Conservation (phyloP, 2,113 vertebrate species). For the Varanus salvator region DNA sequence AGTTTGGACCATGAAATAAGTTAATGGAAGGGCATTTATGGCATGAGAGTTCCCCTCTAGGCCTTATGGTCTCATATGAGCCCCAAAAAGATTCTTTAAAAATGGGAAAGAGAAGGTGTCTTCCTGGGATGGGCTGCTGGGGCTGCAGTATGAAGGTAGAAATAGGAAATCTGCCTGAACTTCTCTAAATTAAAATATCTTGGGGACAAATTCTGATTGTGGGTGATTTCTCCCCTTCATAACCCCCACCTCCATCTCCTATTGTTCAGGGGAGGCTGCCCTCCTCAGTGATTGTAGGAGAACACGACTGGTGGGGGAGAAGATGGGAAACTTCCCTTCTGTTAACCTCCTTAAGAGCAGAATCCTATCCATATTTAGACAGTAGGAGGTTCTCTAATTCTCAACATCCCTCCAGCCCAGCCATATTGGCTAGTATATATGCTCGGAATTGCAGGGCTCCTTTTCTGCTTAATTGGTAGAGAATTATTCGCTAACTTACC, state of each 20-base stretch:
- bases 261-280: background rate
- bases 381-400: too few relatives aligned
- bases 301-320: background rate
- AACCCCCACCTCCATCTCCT: background rate
- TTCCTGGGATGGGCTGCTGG: background rate
- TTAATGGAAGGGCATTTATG: background rate
- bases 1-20: background rate
- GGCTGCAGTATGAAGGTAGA: background rate
- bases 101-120: background rate
- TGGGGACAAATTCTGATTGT: background rate
- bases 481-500: background rate
- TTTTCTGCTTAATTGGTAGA: too few relatives aligned
- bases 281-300: too few relatives aligned
- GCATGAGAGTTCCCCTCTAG: background rate
- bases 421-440: too few relatives aligned
- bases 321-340: too few relatives aligned
- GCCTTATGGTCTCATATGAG: too few relatives aligned
- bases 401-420: too few relatives aligned
- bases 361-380: too few relatives aligned
- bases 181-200: background rate
- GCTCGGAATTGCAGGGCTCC: too few relatives aligned
- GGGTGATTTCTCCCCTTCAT: background rate
- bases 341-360: background rate
- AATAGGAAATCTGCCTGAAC: background rate
- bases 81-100: background rate